A percentile compares a stretch with the other conserved stretches of the same genome.
phyloP scores from a whole-genome alignment of 1,140 invertebrate species.

The Drosophila sulfurigaster region DNA sequence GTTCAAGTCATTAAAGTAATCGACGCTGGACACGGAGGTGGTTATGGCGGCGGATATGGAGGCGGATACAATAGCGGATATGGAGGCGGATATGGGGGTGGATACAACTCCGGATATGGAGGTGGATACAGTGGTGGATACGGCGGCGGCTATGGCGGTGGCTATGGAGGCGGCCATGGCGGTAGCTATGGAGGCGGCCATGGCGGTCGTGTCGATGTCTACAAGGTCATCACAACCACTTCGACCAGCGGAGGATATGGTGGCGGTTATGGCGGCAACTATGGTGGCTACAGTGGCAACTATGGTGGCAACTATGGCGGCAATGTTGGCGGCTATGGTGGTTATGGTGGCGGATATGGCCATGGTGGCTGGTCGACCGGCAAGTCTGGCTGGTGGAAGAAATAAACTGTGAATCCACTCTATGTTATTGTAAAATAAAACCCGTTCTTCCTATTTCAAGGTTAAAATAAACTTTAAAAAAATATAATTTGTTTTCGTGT shows the following conservation, averaged over 20 bases:
- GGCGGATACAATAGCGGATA: constrained; percentile 37
- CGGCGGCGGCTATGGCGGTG: constrained; percentile 34
- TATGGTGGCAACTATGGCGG: neutral
- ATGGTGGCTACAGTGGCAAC: constrained; percentile 28
- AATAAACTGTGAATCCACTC: constrained; percentile 29
- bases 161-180: constrained; percentile 31
- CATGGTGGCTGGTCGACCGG: constrained; percentile 47
- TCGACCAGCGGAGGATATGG: constrained; percentile 18
- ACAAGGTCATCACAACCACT: constrained; percentile 52
- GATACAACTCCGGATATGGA: constrained; percentile 13
- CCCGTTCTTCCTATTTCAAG: constrained; percentile 44
- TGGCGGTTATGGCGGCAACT: constrained; percentile 22
- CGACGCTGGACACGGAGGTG: constrained; percentile 36
- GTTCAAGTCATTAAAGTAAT: constrained; percentile 12
- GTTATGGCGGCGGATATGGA: constrained; percentile 30
- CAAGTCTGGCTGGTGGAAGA: constrained; percentile 68
- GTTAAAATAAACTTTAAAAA: constrained; percentile 13
- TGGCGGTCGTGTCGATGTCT: constrained; percentile 44
- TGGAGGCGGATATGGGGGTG: constrained; percentile 48
- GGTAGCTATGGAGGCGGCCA: constrained; percentile 45
- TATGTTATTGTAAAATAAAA: constrained; percentile 30
- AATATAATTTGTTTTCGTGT: constrained; percentile 6
- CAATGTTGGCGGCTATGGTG: constrained; percentile 35
- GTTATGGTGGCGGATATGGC: constrained; percentile 35
- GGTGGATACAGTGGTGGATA: constrained; percentile 45